Evolutionary conservation across 2,113 vertebrate genomes (phyloP), one percentile per base, ranked within the genome.

Genomic region (Hippocampus zosterae): DNA sequence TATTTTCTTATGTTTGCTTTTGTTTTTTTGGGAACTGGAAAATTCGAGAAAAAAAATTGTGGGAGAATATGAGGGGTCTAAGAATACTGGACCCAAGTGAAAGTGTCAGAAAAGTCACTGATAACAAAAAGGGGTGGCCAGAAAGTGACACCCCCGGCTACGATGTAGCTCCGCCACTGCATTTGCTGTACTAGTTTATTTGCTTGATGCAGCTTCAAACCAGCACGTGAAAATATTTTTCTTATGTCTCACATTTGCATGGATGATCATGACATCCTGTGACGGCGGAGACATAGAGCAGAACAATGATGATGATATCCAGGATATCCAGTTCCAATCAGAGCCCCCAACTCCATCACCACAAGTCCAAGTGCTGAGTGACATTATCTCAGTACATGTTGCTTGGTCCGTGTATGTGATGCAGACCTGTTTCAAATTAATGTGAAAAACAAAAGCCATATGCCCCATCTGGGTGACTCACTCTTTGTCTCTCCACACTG

Each of bases 361-460:
- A 8, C 69, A 42, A 64, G 62, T 40, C 62, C 40, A 23, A 64
- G 40, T 44, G 40, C 21, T 2, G 62, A 64, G 62, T 79, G 77
- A 68, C 77, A 80, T 82, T 81, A 81, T 79, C 82, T 87, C 67
- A 72, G 74, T 75, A 79, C 69, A 77, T 80, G 79, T 71, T 71
- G 79, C 71, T 80, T 86, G 83, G 83, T 85, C 46, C 56, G 71
- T 65, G 75, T 62, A 79, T 65, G 65, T 40, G 27, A 21, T 55
- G 66, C 68, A 70, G 80, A 83, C 88, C 84, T 89, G 89, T 84
- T 90, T 88, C 72, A 80, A 83, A 88, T 89, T 78, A 89, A 67
- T 69, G 75, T 13, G 13, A 64, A n/a, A 81, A 83, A 73, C 76
- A 82, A 88, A 84, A 80, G 1, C 69, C 68, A 44, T 69, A 57